These are phyloP conservation scores for Xiphophorus birchmanni DNA, from an alignment of 2,797 vertebrate species.

Conservation along the genomic window DNA sequence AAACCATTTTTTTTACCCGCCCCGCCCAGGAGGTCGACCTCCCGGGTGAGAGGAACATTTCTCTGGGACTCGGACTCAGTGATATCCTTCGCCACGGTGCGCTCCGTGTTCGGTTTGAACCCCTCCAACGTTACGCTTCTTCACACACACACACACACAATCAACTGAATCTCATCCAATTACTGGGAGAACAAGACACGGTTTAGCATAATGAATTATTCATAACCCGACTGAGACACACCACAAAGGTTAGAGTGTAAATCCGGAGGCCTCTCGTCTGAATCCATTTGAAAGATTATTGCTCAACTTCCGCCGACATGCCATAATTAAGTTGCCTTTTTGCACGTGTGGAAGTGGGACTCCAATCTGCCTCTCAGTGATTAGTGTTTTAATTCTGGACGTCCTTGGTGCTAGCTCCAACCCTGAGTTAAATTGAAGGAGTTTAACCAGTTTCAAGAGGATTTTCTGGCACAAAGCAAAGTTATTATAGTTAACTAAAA, in stretches of 20 bases:
- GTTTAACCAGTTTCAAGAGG: neutral
- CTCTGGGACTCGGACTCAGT: neutral
- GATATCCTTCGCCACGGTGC: neutral
- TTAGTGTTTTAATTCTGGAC: conserved; percentile 44
- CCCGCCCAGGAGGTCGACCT: conserved; percentile 25
- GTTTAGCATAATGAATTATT: conserved; percentile 61
- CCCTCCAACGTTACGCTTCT: conserved; percentile 6
- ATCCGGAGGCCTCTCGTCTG: conserved; percentile 40
- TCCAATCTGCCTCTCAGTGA: conserved; percentile 40
- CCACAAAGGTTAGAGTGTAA: conserved; percentile 51
- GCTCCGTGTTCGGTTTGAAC: conserved; percentile 14
- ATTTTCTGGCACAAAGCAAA: neutral
- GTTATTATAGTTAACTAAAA: no score
- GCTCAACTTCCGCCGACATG: conserved; percentile 37
- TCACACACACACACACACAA: conserved; percentile 17
- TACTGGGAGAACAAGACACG: conserved; percentile 34
- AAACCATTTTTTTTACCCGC: conserved; percentile 4
- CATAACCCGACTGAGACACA: conserved; percentile 45
- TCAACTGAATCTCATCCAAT: conserved; percentile 38
- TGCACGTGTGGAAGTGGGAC: conserved; percentile 32
- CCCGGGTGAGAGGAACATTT: conserved; percentile 12
- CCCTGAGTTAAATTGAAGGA: conserved; percentile 29
- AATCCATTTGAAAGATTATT: conserved; percentile 65
- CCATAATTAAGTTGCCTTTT: conserved; percentile 45
- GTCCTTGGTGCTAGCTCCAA: conserved; percentile 17